These are phyloP conservation scores for Colletes collaris DNA, from an alignment of 2,888 invertebrate genomes.

Conservation along the genomic window DNA sequence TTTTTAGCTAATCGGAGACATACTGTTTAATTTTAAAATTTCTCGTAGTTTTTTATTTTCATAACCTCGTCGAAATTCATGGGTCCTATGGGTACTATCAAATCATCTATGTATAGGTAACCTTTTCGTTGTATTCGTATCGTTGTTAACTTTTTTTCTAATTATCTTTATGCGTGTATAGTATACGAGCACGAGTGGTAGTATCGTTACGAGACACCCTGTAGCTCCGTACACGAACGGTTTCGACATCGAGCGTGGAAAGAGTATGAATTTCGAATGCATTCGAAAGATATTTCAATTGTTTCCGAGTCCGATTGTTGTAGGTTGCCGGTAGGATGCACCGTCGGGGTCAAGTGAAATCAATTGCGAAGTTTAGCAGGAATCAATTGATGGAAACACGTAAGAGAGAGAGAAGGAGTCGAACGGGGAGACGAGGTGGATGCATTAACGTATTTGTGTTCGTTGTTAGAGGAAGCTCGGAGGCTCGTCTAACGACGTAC, in stretches of 20 bases:
- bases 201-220: neutral
- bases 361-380: slow-evolving; percentile 64
- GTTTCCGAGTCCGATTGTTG: slow-evolving; percentile 19
- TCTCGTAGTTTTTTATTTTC: too few species aligned
- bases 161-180: too few species aligned
- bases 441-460: slow-evolving; percentile 45
- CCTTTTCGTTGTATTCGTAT: too few species aligned
- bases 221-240: neutral
- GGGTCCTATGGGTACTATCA: too few species aligned
- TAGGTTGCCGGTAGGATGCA: slow-evolving; percentile 32
- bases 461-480: slow-evolving; percentile 60
- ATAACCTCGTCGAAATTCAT: too few species aligned
- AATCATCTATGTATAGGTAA: too few species aligned
- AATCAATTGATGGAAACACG: slow-evolving; percentile 63
- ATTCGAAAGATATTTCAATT: slow-evolving; percentile 28
- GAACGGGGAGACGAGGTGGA: slow-evolving; percentile 28
- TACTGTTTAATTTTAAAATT: too few species aligned
- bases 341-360: slow-evolving; percentile 65
- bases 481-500: slow-evolving; percentile 75
- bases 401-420: slow-evolving; percentile 12
- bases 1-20: neutral
- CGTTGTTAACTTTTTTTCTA: too few species aligned
- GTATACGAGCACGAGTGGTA: too few species aligned
- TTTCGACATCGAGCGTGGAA: neutral
- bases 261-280: neutral